These are phyloP conservation scores for Notocelia uddmanniana DNA, from an alignment of 2,888 invertebrate genomes.

Conservation along the genomic window DNA sequence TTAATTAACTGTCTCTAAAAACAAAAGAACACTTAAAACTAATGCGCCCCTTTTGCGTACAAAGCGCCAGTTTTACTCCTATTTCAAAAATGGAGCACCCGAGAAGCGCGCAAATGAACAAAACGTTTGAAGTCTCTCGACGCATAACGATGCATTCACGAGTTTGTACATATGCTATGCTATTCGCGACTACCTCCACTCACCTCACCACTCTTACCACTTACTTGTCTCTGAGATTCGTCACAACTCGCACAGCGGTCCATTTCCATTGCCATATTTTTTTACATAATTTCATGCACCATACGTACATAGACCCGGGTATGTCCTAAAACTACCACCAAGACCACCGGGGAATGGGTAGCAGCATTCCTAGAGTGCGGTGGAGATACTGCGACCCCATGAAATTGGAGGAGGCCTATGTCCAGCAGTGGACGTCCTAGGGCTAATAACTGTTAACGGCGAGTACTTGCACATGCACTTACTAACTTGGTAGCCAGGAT, in stretches of 20 bases:
- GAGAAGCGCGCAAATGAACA: constrained; percentile 24
- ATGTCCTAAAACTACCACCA: too few relatives aligned
- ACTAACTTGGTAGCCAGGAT: too few relatives aligned
- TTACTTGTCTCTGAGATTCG: not conserved
- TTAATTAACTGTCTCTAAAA: not conserved
- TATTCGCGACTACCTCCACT: not conserved
- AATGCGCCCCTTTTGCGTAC: not conserved
- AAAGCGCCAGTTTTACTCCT: not conserved
- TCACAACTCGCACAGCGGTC: not conserved
- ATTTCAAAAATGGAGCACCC: constrained; percentile 18
- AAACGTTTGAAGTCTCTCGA: constrained; percentile 28
- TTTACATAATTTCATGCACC: too few relatives aligned
- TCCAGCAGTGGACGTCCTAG: too few relatives aligned
- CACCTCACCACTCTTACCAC: not conserved
- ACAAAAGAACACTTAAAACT: not conserved
- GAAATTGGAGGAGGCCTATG: too few relatives aligned
- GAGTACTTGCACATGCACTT: too few relatives aligned
- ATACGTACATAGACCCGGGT: too few relatives aligned
- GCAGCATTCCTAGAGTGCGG: too few relatives aligned
- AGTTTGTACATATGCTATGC: constrained; percentile 5
- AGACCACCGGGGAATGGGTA: too few relatives aligned
- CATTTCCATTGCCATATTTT: too few relatives aligned
- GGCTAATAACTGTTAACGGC: too few relatives aligned
- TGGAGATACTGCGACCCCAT: too few relatives aligned
- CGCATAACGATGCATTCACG: constrained; percentile 29